Evolutionary conservation across 2,113 vertebrate genomes (phyloP), one percentile per base, ranked within the genome.

Genomic region (Chrysochloris asiatica): DNA sequence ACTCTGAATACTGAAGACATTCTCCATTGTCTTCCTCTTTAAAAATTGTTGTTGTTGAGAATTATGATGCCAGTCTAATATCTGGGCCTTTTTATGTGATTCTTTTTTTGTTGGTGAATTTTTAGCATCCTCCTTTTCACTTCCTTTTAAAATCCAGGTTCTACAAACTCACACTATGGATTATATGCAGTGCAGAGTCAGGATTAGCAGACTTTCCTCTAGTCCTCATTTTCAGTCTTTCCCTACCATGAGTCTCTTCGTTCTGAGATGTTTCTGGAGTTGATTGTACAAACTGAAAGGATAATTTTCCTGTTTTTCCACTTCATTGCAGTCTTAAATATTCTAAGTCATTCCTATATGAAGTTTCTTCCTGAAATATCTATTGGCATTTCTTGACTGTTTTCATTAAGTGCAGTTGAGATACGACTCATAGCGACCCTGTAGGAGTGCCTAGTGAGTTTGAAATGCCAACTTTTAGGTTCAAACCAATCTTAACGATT

Each of bases 191-290:
- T 59, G 19, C 54, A 21, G 54, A 22, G 54, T 56, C 41, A 38
- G 6, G 11, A 17, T 5, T 41, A 59, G 21, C 56, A 41, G 65
- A 69, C 4, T 19, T 83, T 71, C n/a, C 10, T 1, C 8, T 52
- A 30, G 36, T 83, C 22, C 47, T 24, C 47, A 67, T 71, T 88
- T 94, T 65, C 36, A 52, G 22, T 28, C 67, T 13, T 56, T 9
- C 12, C 6, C 8, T 85, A 19, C 9, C 47, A 73, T 50, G 12
- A 24, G 22, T 9, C 65, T 81, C 6, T 26, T 19, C 50, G 43
- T 88, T 12, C 16, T 88, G 79, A 78, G 28, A 80, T 73, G 79
- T 79, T 92, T 50, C 65, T 84, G 54, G 38, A 63, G 33, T 63
- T 72, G 54, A 22, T 28, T 65, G 13, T 56, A 30, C 89, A 76